These are phyloP conservation scores for Scartelaos histophorus DNA, from an alignment of 2,113 vertebrate genomes.

Conservation along the genomic window DNA sequence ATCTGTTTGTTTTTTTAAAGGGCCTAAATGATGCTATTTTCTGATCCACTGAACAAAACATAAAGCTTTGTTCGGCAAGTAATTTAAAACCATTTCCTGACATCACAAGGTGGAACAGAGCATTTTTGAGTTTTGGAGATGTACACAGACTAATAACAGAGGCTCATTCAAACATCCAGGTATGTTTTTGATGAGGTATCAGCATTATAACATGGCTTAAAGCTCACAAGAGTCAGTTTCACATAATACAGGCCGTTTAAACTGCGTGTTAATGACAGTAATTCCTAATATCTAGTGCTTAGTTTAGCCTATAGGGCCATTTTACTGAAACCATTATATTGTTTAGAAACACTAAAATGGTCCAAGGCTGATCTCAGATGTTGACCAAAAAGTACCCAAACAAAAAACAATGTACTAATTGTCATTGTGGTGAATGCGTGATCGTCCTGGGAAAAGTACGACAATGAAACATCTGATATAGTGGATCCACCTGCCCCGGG, in stretches of 20 bases:
- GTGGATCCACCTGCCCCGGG: conserved; percentile 22
- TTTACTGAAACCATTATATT: neutral
- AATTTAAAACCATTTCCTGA: no score
- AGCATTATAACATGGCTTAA: no score
- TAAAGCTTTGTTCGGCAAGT: no score
- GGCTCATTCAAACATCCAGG: no score
- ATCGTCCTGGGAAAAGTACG: conserved; percentile 31
- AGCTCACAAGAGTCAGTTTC: no score
- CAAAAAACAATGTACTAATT: conserved; percentile 17
- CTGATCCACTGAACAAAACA: no score
- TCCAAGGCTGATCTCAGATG: conserved; percentile 3
- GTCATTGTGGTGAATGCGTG: conserved; percentile 11
- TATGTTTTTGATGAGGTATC: no score
- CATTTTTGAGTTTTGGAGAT: no score
- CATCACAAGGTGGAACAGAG: no score
- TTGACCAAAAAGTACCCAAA: conserved; percentile 16
- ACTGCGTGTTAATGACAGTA: neutral
- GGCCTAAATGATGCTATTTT: no score
- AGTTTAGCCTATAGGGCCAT: neutral
- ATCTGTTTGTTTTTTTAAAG: no score
- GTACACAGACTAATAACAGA: no score
- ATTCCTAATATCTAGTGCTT: neutral
- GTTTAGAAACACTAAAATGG: neutral
- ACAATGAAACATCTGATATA: conserved; percentile 30
- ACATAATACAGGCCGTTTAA: neutral